Evolutionary conservation across 2,113 vertebrate genomes (phyloP).

Genomic region (Austrofundulus limnaeus): DNA sequence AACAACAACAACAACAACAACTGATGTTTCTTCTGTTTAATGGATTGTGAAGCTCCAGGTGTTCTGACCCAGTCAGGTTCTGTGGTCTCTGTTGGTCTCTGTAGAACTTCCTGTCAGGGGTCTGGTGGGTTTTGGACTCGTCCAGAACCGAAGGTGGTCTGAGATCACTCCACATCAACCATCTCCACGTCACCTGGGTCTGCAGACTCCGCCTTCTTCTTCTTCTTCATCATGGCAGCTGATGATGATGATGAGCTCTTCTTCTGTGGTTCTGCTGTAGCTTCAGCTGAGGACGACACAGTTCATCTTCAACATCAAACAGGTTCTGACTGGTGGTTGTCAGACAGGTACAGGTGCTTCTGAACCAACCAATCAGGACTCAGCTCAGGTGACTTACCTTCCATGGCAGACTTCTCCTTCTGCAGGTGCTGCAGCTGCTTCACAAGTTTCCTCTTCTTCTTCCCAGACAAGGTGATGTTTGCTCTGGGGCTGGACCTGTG

Average conservation of each 20-base stretch:
- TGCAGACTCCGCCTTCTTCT: not conserved
- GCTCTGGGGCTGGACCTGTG: conserved; percentile 82
- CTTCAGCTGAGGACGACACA: conserved; percentile 33
- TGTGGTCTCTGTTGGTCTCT: not conserved
- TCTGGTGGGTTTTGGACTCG: too few relatives aligned
- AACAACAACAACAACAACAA: too few relatives aligned
- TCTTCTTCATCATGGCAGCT: conserved; percentile 24
- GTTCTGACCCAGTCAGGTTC: too few relatives aligned
- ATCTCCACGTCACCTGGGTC: conserved; percentile 59
- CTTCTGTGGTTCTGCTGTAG: conserved; percentile 28
- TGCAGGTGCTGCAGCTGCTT: conserved; percentile 83
- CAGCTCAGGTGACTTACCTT: conserved; percentile 66
- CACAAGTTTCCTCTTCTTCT: conserved; percentile 85
- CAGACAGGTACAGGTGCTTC: not conserved
- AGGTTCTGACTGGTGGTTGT: not conserved
- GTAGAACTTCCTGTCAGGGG: not conserved
- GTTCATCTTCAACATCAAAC: not conserved
- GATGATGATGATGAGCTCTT: conserved; percentile 19
- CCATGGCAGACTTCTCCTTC: conserved; percentile 74
- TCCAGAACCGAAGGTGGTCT: not conserved
- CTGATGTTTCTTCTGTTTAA: too few relatives aligned
- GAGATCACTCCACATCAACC: conserved; percentile 45
- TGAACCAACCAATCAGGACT: not conserved
- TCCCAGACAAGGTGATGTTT: conserved; percentile 89
- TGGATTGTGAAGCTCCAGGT: too few relatives aligned